Base-by-base conservation (phyloP, 1,140 invertebrate genomes). In the Medauroidea extradentata region DNA sequence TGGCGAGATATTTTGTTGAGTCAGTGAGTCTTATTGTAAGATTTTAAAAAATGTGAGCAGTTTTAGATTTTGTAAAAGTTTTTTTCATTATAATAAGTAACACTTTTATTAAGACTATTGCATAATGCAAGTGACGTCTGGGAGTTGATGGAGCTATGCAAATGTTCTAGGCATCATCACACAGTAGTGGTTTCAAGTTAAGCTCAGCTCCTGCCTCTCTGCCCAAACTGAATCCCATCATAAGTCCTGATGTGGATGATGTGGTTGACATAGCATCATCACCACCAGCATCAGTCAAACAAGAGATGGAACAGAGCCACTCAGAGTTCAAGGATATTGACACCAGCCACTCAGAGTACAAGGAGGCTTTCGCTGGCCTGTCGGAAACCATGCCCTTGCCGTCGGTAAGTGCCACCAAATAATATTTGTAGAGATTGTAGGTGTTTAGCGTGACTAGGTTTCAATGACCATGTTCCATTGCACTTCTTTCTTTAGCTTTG, bases 171-270 rank as follows among this genome's bases (percentile, higher is more conserved):
- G 75, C 78, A 72, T 79, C 78, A 72, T 79, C 79, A 67, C 78
- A 80, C 71, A 77, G 78, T 78, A 82, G 50, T 44, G 54, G 79
- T 76, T 83, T 81, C 71, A 83, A 83, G 76, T 81, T 79, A 68
- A 82, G 79, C 75, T 80, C 21, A 3, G 25, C 21, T 11, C 52
- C 81, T 70, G 14, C 50, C 51, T 24, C 81, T 71, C 74, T 83
- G 78, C 81, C 82, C 79, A 85, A 85, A 75, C 76, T 78, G 74
- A 84, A 83, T 75, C 82, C 82, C 69, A 77, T 80, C 65, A 77
- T 82, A 65, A 79, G 79, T 63, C 76, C 77, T 67, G 82, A 85
- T 70, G 70, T 79, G 56, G 82, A 83, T 67, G 79, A 76, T 19
- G 34, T 50, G 29, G 76, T 68, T 66, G 65, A 60, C 57, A 77